Conservation (phyloP, 2,888 invertebrate genomes). For the Corythucha ciliata region DNA sequence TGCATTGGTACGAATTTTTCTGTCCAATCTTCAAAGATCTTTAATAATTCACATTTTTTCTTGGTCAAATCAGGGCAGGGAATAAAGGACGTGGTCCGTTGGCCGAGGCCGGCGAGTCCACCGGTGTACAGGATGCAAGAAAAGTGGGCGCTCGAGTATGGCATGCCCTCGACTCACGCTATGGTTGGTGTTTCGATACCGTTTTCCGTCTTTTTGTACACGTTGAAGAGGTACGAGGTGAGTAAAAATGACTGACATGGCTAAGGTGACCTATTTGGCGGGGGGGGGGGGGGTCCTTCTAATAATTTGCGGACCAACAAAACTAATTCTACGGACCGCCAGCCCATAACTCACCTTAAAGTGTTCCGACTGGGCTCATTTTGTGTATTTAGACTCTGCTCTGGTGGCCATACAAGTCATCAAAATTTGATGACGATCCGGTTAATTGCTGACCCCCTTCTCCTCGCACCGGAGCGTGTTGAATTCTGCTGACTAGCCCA, state of each 20-base stretch:
- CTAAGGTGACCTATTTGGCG: too few species aligned
- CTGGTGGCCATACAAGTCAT: too few species aligned
- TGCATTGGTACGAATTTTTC: slow-evolving; percentile 56
- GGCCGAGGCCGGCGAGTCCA: slow-evolving; percentile 74
- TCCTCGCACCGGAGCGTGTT: too few species aligned
- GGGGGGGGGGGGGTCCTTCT: too few species aligned
- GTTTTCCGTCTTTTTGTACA: slow-evolving; percentile 71
- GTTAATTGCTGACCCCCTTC: too few species aligned
- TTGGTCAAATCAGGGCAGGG: slow-evolving; percentile 58
- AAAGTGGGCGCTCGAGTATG: slow-evolving; percentile 86
- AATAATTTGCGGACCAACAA: too few species aligned
- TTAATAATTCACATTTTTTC: slow-evolving; percentile 5
- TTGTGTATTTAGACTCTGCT: too few species aligned
- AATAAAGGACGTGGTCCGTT: slow-evolving; percentile 75
- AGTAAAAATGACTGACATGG: slow-evolving; percentile 8
- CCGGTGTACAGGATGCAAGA: slow-evolving; percentile 74
- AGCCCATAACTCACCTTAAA: too few species aligned
- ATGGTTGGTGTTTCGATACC: slow-evolving; percentile 85
- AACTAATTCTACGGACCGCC: too few species aligned
- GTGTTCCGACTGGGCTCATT: too few species aligned
- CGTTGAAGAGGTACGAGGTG: slow-evolving; percentile 64
- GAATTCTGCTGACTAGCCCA: too few species aligned
- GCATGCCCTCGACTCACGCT: slow-evolving; percentile 92
- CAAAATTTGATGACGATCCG: too few species aligned
- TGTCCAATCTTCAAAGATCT: background rate